Evolutionary conservation across 2,797 vertebrate genomes (phyloP).

Genomic region (Lateolabrax maculatus): DNA sequence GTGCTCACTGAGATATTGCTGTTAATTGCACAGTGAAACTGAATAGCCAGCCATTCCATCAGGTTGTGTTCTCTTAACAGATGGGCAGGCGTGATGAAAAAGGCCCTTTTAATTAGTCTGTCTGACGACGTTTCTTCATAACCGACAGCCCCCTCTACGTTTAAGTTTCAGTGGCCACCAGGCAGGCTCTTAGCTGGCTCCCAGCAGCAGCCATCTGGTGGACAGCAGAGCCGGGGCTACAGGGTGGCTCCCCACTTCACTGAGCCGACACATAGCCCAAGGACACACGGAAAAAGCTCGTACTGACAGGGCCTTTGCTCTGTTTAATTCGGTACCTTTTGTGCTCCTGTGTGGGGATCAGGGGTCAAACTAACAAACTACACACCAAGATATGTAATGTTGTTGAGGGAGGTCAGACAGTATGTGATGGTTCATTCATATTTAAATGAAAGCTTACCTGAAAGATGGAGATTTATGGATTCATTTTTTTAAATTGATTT

Average conservation of each 20-base stretch:
- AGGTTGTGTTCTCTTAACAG: constrained; percentile 88
- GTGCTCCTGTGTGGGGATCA: constrained; percentile 41
- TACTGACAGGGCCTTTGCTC: constrained; percentile 56
- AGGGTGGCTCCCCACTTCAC: constrained; percentile 80
- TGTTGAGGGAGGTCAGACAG: background rate
- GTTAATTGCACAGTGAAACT: constrained; percentile 74
- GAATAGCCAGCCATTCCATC: constrained; percentile 81
- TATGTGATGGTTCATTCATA: constrained; percentile 1
- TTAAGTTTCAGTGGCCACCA: constrained; percentile 88
- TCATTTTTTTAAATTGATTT: background rate
- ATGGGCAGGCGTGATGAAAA: constrained; percentile 91
- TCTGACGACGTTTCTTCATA: constrained; percentile 90
- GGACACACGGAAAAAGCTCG: constrained; percentile 64
- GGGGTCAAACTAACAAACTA: constrained; percentile 40
- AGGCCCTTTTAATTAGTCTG: constrained; percentile 91
- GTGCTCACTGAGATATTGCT: constrained; percentile 59
- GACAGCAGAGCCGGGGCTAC: constrained; percentile 80
- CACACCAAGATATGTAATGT: constrained; percentile 11
- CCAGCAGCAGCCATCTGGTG: constrained; percentile 92
- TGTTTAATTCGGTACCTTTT: constrained; percentile 38
- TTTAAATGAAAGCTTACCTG: background rate
- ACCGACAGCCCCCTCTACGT: constrained; percentile 78
- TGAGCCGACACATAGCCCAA: constrained; percentile 85
- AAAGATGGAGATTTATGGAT: background rate
- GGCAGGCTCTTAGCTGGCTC: constrained; percentile 84